These are phyloP conservation scores for Escarpia spicata DNA, from an alignment of 2,888 invertebrate species.

Conservation along the genomic window DNA sequence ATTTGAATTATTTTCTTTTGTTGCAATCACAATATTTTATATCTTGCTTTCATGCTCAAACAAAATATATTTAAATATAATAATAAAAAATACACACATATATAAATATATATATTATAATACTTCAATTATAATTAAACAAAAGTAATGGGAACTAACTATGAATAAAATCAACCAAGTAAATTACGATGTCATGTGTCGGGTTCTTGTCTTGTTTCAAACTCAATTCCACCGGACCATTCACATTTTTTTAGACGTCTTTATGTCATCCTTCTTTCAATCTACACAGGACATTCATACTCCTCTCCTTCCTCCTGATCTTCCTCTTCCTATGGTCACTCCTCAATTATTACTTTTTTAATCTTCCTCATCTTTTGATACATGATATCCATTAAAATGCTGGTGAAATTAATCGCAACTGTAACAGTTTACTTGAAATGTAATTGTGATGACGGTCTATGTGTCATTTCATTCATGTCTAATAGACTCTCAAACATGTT, in stretches of 20 bases:
- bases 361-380: background rate
- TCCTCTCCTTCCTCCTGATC: background rate
- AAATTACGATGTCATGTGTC: background rate
- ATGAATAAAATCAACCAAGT: background rate
- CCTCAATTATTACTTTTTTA: background rate
- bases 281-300: background rate
- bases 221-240: background rate
- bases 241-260: background rate
- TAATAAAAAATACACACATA: background rate
- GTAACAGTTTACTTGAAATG: background rate
- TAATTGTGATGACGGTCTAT: background rate
- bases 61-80: background rate
- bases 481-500: background rate
- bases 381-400: background rate
- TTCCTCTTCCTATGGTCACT: background rate
- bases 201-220: background rate
- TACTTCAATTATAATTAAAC: background rate
- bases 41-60: background rate
- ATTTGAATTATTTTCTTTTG: background rate
- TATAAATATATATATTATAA: background rate
- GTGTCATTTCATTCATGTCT: background rate
- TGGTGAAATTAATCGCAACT: background rate
- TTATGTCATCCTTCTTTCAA: background rate
- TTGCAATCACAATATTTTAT: background rate
- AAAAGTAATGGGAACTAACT: background rate